Percentiles rank a stretch among this genome's conserved stretches.
phyloP scores from a whole-genome alignment of 2,797 vertebrate species.

The Heteromormyrus szaboi region DNA sequence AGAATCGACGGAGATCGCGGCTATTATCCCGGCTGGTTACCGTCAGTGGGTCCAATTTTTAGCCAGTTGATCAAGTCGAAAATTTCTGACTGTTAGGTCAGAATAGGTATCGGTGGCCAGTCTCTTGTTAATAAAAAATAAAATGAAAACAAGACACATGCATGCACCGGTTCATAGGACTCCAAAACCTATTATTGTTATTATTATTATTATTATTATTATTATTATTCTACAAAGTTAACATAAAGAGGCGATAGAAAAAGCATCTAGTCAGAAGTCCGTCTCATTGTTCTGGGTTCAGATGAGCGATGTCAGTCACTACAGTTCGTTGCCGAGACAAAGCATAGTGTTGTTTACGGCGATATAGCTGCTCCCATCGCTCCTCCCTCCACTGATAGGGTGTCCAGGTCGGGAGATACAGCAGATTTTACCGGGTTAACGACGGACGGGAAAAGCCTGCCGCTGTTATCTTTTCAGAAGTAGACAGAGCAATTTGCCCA shows the following conservation, averaged over 20 bases:
- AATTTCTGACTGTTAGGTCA: background rate
- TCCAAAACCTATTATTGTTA: background rate
- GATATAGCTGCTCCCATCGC: constrained; percentile 30
- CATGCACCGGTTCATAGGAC: background rate
- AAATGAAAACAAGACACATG: background rate
- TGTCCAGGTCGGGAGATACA: constrained; percentile 20
- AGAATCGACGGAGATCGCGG: background rate
- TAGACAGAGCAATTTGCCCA: background rate
- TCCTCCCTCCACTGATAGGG: constrained; percentile 35
- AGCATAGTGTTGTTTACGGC: constrained; percentile 42
- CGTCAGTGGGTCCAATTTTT: background rate
- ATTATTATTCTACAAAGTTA: background rate
- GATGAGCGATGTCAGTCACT: constrained; percentile 28
- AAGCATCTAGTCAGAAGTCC: constrained; percentile 6
- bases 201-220: background rate
- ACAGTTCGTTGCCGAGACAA: constrained; percentile 39
- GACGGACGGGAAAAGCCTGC: background rate
- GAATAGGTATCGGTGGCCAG: background rate
- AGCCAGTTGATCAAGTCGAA: background rate
- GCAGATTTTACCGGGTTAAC: constrained; percentile 19
- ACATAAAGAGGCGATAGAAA: background rate
- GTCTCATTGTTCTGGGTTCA: constrained; percentile 17
- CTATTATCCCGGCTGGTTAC: background rate
- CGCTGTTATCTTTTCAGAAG: constrained; percentile 10
- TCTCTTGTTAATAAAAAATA: background rate